Evolutionary conservation across 2,888 invertebrate species (phyloP).

Genomic region (Philopedon plagiatum): DNA sequence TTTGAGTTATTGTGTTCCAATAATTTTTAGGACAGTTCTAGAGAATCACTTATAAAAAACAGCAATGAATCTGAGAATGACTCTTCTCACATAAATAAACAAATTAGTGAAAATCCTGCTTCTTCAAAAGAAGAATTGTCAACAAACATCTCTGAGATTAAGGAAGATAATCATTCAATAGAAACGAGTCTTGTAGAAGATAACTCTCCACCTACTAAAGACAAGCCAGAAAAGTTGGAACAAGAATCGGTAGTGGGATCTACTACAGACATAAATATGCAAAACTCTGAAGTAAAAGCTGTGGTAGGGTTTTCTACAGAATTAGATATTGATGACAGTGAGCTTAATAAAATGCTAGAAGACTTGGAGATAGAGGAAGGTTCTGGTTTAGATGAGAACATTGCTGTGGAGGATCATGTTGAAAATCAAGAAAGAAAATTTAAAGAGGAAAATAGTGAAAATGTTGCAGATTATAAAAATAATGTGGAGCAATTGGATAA

Average conservation of each 20-base stretch:
- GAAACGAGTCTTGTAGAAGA: constrained; percentile 1
- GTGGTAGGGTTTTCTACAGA: constrained; percentile 61
- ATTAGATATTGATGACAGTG: constrained; percentile 64
- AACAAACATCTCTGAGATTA: neutral
- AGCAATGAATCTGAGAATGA: neutral
- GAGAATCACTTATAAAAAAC: neutral
- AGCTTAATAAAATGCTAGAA: constrained; percentile 64
- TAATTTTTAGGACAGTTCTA: neutral
- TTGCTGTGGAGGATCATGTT: constrained; percentile 9
- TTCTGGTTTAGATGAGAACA: constrained; percentile 11
- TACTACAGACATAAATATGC: constrained; percentile 61
- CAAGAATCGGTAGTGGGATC: constrained; percentile 57
- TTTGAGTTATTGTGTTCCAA: neutral
- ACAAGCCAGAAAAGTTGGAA: constrained; percentile 18
- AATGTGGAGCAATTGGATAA: neutral
- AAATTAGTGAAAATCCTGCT: neutral
- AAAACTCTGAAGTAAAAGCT: too few species aligned
- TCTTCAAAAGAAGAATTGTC: neutral
- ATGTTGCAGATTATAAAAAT: constrained; percentile 54
- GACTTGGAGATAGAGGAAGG: constrained; percentile 63
- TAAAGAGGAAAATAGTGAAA: neutral
- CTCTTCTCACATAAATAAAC: neutral
- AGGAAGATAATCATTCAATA: neutral
- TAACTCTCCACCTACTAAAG: constrained; percentile 27
- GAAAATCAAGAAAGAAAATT: constrained; percentile 14